phyloP scores from a whole-genome alignment of 2,797 vertebrate species.

The Pseudomugil tenellus region DNA sequence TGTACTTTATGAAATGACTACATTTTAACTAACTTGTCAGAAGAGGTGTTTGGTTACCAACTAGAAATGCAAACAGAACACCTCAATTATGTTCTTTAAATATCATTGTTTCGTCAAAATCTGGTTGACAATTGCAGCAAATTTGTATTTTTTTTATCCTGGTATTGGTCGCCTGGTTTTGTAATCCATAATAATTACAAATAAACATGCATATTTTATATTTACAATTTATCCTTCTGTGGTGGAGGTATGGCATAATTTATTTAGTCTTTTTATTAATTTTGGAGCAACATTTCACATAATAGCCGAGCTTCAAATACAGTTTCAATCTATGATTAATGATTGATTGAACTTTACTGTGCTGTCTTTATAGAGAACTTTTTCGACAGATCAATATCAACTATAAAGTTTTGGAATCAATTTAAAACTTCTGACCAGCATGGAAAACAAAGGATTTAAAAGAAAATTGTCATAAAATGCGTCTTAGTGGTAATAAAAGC shows the following conservation, averaged over 20 bases:
- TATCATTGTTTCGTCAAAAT: neutral
- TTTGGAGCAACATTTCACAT: neutral
- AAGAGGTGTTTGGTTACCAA: no score
- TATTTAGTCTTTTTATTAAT: conserved; percentile 24
- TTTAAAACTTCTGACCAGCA: conserved; percentile 4
- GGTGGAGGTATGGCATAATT: neutral
- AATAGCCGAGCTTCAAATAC: neutral
- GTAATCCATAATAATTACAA: neutral
- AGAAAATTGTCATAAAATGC: neutral
- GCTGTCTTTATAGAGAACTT: neutral
- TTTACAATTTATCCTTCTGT: neutral
- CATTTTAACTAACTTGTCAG: no score
- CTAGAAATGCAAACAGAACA: no score
- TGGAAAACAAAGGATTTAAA: no score
- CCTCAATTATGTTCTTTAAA: no score
- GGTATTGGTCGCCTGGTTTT: neutral
- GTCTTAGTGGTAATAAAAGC: neutral
- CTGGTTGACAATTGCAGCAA: no score
- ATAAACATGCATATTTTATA: conserved; percentile 1
- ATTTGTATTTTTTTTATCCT: neutral
- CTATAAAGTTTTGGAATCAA: neutral
- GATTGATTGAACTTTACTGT: neutral
- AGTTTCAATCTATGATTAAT: conserved; percentile 12
- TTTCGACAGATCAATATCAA: no score
- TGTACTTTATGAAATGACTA: no score